Evolutionary conservation across 1,140 invertebrate genomes (phyloP).

Genomic region (Cotesia glomerata): DNA sequence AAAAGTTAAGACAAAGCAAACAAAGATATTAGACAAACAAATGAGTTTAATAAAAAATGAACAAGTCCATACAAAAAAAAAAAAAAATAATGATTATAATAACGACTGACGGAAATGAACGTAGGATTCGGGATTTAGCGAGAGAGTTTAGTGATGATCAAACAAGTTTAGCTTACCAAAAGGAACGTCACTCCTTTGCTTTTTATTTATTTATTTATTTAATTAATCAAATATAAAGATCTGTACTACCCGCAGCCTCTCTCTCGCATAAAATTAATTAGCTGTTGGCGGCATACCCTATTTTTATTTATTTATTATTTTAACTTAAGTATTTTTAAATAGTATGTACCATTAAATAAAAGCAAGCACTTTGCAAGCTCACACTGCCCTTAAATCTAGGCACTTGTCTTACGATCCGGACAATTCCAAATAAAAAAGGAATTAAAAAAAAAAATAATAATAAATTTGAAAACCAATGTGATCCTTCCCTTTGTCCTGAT

Average conservation of each 20-base stretch:
- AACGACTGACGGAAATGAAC: slow-evolving; percentile 34
- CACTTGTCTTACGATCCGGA: slow-evolving; percentile 39
- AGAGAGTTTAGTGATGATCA: slow-evolving; percentile 14
- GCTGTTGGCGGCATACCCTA: slow-evolving; percentile 9
- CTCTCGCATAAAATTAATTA: slow-evolving; percentile 4
- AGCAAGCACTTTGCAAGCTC: slow-evolving; percentile 42
- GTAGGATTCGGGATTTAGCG: slow-evolving; percentile 24
- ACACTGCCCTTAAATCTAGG: slow-evolving; percentile 50
- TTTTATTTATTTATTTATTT: slow-evolving; percentile 35
- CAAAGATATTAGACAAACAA: slow-evolving; percentile 16
- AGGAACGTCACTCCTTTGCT: neutral
- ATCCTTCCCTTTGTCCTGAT: neutral
- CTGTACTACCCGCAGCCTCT: neutral
- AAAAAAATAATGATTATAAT: neutral
- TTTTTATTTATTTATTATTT: slow-evolving; percentile 2
- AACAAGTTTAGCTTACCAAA: neutral
- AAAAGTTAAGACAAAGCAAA: slow-evolving; percentile 7
- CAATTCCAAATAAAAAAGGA: neutral
- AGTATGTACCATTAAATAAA: slow-evolving; percentile 3
- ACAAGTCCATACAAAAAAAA: neutral
- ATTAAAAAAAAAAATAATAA: slow-evolving; percentile 7
- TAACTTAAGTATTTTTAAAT: neutral
- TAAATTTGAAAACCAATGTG: slow-evolving; percentile 2
- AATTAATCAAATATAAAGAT: slow-evolving; percentile 1
- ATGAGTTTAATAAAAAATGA: slow-evolving; percentile 21